Evolutionary conservation across 2,888 invertebrate species (phyloP).

Genomic region (Meloe dianella): DNA sequence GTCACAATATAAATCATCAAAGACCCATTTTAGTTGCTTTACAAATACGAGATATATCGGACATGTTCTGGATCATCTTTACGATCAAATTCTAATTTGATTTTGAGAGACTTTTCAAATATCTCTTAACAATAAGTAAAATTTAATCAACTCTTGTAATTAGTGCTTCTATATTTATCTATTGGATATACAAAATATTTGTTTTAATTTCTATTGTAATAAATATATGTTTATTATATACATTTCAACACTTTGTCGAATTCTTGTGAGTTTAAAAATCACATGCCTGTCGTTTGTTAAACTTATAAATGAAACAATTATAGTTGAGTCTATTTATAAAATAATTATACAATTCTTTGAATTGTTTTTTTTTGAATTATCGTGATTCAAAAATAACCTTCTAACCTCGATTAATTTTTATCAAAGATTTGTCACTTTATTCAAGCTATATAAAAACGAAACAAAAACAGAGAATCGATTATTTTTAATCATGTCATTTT

Average conservation of each 20-base stretch:
- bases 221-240: not conserved
- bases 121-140: no score
- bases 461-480: not conserved
- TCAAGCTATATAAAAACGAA: not conserved
- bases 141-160: no score
- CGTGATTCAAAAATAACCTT: not conserved
- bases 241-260: not conserved
- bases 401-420: not conserved
- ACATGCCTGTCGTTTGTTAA: not conserved
- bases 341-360: not conserved
- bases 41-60: no score
- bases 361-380: not conserved
- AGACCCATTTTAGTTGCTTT: no score
- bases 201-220: not conserved
- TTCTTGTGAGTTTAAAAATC: not conserved
- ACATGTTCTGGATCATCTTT: no score
- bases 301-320: not conserved
- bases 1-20: no score
- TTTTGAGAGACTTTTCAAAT: no score
- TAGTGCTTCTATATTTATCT: no score
- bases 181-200: not conserved
- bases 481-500: not conserved
- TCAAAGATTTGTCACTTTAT: conserved; percentile 7
- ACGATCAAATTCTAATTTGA: no score
- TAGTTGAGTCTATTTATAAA: not conserved